Evolutionary conservation across 2,113 vertebrate genomes (phyloP).

Genomic region (Tupaia chinensis): DNA sequence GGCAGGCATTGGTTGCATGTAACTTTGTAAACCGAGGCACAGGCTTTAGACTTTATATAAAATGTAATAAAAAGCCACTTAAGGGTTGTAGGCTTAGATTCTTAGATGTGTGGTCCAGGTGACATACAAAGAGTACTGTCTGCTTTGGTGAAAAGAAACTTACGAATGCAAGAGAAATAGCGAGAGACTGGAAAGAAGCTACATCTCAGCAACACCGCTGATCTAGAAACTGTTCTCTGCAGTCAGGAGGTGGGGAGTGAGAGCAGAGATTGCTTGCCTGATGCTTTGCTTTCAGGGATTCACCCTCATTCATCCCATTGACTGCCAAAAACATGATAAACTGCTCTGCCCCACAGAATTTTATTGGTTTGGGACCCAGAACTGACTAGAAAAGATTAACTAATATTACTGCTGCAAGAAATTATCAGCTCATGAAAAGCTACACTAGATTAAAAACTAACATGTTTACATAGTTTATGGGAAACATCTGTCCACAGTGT

Average conservation of each 20-base stretch:
- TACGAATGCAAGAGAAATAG: background rate
- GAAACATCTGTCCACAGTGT: background rate
- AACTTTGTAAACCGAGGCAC: background rate
- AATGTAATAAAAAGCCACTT: background rate
- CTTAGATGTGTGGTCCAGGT: background rate
- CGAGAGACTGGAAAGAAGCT: background rate
- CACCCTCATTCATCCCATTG: background rate
- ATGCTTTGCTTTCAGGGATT: background rate
- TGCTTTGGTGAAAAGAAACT: background rate
- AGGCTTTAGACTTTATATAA: background rate
- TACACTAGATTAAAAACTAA: conserved; percentile 55
- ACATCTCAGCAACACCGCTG: background rate
- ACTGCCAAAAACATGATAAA: conserved; percentile 36
- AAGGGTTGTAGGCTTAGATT: background rate
- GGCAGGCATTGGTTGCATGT: background rate
- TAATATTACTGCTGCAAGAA: conserved; percentile 74
- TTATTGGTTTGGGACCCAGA: conserved; percentile 65
- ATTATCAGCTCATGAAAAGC: conserved; percentile 61
- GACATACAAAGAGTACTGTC: background rate
- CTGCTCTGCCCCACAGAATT: conserved; percentile 4
- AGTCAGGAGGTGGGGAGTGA: background rate
- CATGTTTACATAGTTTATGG: conserved; percentile 51
- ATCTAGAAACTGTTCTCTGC: background rate
- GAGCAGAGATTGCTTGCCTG: background rate
- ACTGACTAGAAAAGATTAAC: conserved; percentile 58